A percentile compares a stretch with the other conserved stretches of the same genome.
Evolutionary conservation across 2,113 vertebrate genomes (phyloP).

Genomic region (Tor tambroides): DNA sequence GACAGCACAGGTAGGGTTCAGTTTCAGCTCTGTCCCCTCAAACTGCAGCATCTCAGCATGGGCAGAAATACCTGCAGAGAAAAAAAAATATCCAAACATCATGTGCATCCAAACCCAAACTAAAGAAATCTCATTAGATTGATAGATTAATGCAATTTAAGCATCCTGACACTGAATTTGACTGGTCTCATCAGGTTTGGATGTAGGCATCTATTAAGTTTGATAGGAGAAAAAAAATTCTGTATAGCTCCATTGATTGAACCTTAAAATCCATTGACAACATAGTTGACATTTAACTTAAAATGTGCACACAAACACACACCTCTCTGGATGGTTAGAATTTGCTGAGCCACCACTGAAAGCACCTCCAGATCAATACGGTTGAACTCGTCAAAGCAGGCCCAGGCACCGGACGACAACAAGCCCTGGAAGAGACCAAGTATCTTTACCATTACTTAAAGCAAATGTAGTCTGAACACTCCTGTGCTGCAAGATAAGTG

Average conservation of each 20-base stretch:
- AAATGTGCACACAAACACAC: constrained; percentile 42
- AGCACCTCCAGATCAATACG: constrained; percentile 93
- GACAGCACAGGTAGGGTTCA: constrained; percentile 88
- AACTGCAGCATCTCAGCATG: constrained; percentile 80
- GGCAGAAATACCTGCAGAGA: constrained; percentile 79
- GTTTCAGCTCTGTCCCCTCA: constrained; percentile 87
- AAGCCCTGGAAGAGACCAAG: constrained; percentile 75
- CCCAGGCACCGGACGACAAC: constrained; percentile 89
- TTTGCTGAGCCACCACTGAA: constrained; percentile 92
- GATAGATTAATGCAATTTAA: not conserved
- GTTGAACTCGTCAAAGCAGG: constrained; percentile 96
- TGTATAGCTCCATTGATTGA: constrained; percentile 14
- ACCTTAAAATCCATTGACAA: not conserved
- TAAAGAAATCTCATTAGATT: not conserved
- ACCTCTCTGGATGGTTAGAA: constrained; percentile 96
- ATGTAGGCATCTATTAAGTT: not conserved
- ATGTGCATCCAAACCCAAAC: not conserved
- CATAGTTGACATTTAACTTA: not conserved
- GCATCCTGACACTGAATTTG: not conserved
- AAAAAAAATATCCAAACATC: not conserved
- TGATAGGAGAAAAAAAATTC: not conserved
- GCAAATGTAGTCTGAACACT: constrained; percentile 38
- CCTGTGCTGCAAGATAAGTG: constrained; percentile 29
- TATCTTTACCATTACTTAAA: constrained; percentile 1
- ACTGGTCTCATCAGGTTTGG: not conserved